Conservation (phyloP, 2,113 vertebrate species). For the Lagenorhynchus albirostris region DNA sequence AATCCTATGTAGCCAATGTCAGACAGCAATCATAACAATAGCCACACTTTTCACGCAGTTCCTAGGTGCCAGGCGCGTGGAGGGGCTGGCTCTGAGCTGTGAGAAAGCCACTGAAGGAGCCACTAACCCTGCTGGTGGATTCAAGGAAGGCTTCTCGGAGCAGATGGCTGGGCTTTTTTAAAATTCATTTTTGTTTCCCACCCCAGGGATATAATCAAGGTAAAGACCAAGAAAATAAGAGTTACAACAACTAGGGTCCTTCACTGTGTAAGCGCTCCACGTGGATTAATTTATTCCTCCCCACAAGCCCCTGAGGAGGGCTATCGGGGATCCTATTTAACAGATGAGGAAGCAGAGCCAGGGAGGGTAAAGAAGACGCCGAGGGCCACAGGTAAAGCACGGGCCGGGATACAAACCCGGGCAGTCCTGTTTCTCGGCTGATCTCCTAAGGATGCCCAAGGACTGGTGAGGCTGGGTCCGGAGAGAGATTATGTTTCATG, state of each 20-base stretch:
- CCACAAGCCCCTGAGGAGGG: not conserved
- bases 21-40: fast-evolving
- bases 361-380: not conserved
- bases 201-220: not conserved
- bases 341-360: not conserved
- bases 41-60: fast-evolving
- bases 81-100: no score
- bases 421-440: fast-evolving
- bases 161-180: not conserved
- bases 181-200: not conserved
- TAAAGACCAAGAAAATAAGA: not conserved
- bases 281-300: not conserved
- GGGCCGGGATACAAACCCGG: not conserved
- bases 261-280: not conserved
- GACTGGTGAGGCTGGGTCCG: not conserved
- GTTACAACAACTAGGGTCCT: not conserved
- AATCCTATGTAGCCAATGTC: not conserved
- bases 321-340: not conserved
- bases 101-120: not conserved
- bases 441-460: not conserved
- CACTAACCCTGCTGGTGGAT: not conserved
- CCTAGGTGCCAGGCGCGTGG: not conserved
- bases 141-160: not conserved
- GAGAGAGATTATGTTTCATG: not conserved
- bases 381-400: fast-evolving